A percentile compares a stretch with the other conserved stretches of the same genome.
phyloP scores from a whole-genome alignment of 2,888 invertebrate species.

The Melanophora roralis region DNA sequence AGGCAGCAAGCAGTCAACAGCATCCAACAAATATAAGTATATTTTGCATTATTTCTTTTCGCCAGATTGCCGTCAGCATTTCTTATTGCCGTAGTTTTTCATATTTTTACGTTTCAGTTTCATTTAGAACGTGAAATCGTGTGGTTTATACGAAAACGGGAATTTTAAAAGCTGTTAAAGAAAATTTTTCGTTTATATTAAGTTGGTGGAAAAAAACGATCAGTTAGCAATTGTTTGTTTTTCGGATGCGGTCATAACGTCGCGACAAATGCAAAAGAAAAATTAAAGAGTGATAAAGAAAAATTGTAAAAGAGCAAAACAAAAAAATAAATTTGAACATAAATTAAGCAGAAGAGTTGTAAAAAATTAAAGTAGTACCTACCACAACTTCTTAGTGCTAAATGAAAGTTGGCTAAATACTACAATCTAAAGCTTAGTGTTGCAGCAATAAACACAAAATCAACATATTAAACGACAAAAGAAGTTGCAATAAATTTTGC shows the following conservation, averaged over 20 bases:
- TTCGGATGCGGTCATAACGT: conserved; percentile 34
- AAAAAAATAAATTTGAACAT: background rate
- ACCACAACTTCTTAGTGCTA: conserved; percentile 10
- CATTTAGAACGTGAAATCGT: conserved; percentile 70
- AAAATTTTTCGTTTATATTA: conserved; percentile 41
- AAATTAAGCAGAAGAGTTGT: conserved; percentile 10
- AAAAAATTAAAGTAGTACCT: background rate
- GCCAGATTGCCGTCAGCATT: conserved; percentile 42
- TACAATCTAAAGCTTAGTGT: conserved; percentile 19
- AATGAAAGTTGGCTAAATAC: conserved; percentile 49
- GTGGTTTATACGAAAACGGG: conserved; percentile 65
- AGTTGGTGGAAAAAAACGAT: conserved; percentile 40
- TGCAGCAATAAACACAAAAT: conserved; percentile 5
- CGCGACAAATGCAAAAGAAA: conserved; percentile 30
- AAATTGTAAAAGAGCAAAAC: background rate
- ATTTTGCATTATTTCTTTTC: conserved; percentile 30
- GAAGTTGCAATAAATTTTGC: conserved; percentile 15
- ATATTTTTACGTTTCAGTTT: conserved; percentile 72
- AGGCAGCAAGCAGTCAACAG: conserved; percentile 46
- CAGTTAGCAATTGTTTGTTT: conserved; percentile 42
- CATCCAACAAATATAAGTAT: conserved; percentile 46
- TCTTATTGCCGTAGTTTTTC: conserved; percentile 65
- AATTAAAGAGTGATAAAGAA: background rate
- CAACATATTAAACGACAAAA: background rate
- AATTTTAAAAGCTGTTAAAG: conserved; percentile 34